Evolutionary conservation across 2,797 vertebrate species (phyloP), one percentile per base, ranked within the genome.

Genomic region (Chelon labrosus): DNA sequence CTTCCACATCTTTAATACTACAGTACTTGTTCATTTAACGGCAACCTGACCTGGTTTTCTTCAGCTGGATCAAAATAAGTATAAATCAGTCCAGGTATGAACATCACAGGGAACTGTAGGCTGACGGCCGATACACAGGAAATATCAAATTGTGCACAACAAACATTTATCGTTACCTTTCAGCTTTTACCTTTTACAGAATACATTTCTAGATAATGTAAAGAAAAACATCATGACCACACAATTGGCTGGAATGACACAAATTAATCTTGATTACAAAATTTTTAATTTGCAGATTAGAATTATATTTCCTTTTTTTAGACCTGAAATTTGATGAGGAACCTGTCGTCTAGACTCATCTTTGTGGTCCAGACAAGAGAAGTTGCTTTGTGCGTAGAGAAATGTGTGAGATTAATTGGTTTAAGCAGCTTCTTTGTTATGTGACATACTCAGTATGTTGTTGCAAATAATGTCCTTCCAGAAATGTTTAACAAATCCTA

Each of bases 111-210:
- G 22, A 22, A 22, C 22, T 22, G 65, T 75, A 59, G 42, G 27
- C 62, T 60, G 56, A 55, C 75, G 77, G 65, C 49, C 73, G 77
- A 70, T 39, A 16, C 54, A 57, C 10, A 39, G n/a, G n/a, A 66
- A 44, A 46, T 46, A 6, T 46, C 2, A n/a, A 46, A n/a, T 38
- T 8, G 7, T 38, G 37, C 37, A 38, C 41, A 4, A 42, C 41
- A 14, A 42, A 42, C 16, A 44, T 44, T 44, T 13, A 16, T 6
- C 41, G 5, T 42, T 42, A 5, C 13, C 42, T 44, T 44, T 44
- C 14, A 44, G 42, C 16, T 6, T 7, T 44, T 16, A 16, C 4
- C 25, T 27, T 27, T 27, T 27, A 27, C 25, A 27, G 25, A 27
- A 27, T 27, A 27, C 4, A 4, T 27, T 4, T 4, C 4, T 27